Percentiles rank a stretch among this genome's conserved stretches.
These are phyloP conservation scores for Chrysopilus asiliformis DNA, from an alignment of 2,888 invertebrate genomes.

Conservation along the genomic window DNA sequence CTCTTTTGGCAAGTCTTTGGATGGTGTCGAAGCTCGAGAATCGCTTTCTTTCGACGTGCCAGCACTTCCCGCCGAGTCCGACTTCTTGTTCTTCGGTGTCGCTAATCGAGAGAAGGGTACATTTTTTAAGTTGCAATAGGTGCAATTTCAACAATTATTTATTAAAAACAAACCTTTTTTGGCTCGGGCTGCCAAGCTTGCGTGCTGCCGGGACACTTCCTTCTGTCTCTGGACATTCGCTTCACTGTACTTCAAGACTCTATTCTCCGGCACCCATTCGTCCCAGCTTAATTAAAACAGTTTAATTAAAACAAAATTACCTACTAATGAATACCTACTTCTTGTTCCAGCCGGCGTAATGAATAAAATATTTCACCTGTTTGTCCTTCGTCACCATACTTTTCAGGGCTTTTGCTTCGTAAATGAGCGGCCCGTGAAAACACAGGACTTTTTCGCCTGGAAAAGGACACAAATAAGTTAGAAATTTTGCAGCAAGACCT, in stretches of 20 bases:
- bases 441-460: constrained; percentile 82
- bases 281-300: constrained; percentile 55
- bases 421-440: constrained; percentile 90
- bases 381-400: constrained; percentile 71
- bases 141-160: neutral
- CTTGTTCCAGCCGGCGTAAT: constrained; percentile 97
- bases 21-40: constrained; percentile 52
- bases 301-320: constrained; percentile 2
- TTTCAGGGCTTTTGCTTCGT: constrained; percentile 92
- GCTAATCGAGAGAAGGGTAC: constrained; percentile 16
- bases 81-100: constrained; percentile 31
- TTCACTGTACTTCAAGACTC: constrained; percentile 83
- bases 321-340: constrained; percentile 50
- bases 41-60: constrained; percentile 22
- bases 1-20: constrained; percentile 42
- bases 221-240: constrained; percentile 77
- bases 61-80: constrained; percentile 19
- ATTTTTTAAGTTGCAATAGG: neutral
- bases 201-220: constrained; percentile 70
- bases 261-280: constrained; percentile 83
- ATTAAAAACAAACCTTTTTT: constrained; percentile 41
- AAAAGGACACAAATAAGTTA: too few relatives aligned
- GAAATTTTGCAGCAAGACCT: neutral
- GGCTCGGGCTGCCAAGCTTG: constrained; percentile 52
- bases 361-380: constrained; percentile 80